Evolutionary conservation across 2,888 invertebrate species (phyloP).

Genomic region (Resseliella maxima): DNA sequence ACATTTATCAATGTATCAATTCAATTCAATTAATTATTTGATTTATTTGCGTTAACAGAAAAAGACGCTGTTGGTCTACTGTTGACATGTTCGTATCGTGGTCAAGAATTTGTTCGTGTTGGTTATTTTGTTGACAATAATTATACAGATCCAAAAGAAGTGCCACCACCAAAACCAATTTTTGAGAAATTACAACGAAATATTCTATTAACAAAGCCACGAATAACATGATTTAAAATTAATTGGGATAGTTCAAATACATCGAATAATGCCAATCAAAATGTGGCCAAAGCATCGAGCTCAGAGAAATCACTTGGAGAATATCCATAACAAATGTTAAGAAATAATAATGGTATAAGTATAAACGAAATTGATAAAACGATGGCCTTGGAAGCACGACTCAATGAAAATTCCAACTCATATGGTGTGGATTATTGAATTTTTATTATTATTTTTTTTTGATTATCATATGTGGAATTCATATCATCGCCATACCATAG

Average conservation of each 20-base stretch:
- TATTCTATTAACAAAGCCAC: conserved; percentile 83
- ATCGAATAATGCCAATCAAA: conserved; percentile 42
- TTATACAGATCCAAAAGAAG: conserved; percentile 91
- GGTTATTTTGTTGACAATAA: conserved; percentile 99
- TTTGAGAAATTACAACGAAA: conserved; percentile 87
- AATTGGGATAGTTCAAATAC: conserved; percentile 86
- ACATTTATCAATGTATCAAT: too few relatives aligned
- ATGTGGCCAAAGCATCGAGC: conserved; percentile 34
- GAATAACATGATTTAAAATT: conserved; percentile 96
- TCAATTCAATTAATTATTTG: too few relatives aligned
- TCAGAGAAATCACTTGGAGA: conserved; percentile 57
- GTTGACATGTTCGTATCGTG: conserved; percentile 91
- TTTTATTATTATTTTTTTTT: too few relatives aligned
- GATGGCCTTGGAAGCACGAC: conserved; percentile 64
- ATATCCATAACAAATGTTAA: conserved; percentile 60
- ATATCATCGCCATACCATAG: too few relatives aligned
- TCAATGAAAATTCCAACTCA: conserved; percentile 68
- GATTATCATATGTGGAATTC: too few relatives aligned
- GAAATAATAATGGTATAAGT: conserved; percentile 18
- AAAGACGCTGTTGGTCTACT: conserved; percentile 97
- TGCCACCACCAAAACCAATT: conserved; percentile 90
- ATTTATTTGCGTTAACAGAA: too few relatives aligned
- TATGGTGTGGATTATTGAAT: conserved; percentile 68
- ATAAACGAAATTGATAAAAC: conserved; percentile 65
- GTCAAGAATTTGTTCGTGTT: conserved; percentile 95